A percentile compares a stretch with the other conserved stretches of the same genome.
Evolutionary conservation across 2,797 vertebrate species (phyloP).

Genomic region (Cottoperca gobio): DNA sequence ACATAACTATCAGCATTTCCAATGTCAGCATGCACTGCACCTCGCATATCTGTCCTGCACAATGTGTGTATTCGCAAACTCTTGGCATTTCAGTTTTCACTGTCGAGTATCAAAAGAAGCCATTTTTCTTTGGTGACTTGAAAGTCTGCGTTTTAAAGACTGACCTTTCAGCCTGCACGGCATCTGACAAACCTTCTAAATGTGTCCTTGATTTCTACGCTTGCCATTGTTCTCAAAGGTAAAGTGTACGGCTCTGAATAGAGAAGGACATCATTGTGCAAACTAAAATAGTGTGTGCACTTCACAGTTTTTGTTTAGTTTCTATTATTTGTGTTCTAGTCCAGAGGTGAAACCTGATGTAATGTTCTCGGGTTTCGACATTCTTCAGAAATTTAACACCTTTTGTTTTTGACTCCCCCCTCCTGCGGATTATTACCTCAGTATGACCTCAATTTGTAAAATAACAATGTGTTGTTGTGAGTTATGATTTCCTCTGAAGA

Average conservation of each 20-base stretch:
- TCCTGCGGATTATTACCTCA: not conserved
- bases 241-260: not conserved
- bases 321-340: not conserved
- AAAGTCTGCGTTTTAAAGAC: not conserved
- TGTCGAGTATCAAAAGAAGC: not conserved
- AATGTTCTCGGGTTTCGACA: slow-evolving; percentile 9
- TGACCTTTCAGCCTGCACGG: not conserved
- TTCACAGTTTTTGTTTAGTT: not conserved
- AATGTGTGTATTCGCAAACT: not conserved
- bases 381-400: slow-evolving; percentile 68
- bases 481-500: slow-evolving; percentile 12
- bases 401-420: slow-evolving; percentile 26
- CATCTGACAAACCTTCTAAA: not conserved
- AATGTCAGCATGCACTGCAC: not conserved
- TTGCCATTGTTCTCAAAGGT: not conserved
- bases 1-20: not conserved
- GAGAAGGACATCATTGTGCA: not conserved
- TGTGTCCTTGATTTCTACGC: rapidly evolving
- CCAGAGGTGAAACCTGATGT: slow-evolving; percentile 29
- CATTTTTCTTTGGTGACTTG: not conserved
- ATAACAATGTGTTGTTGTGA: not conserved
- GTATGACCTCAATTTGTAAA: slow-evolving; percentile 45
- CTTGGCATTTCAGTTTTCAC: not conserved
- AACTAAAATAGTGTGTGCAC: not conserved
- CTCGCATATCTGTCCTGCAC: not conserved